phyloP scores from a whole-genome alignment of 2,797 vertebrate species.

The Pangasius mekongensis region DNA sequence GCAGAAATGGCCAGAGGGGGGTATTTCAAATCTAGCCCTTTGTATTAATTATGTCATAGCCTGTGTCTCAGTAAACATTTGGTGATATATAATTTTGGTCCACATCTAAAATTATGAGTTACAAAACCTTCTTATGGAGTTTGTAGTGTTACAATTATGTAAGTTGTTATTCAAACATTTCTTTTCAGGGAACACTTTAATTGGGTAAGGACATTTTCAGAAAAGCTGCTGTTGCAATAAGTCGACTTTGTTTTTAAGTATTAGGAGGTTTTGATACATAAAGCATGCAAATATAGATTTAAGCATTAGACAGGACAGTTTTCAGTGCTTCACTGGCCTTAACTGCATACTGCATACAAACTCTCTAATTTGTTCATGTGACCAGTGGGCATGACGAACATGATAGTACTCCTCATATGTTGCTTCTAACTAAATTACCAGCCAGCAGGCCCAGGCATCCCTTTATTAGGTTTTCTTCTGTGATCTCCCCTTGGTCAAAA shows the following conservation, averaged over 20 bases:
- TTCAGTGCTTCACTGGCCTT: background rate
- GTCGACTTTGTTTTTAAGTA: background rate
- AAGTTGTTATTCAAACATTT: background rate
- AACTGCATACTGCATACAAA: background rate
- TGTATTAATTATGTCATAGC: conserved; percentile 27
- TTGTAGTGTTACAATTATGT: background rate
- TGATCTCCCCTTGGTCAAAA: conserved; percentile 38
- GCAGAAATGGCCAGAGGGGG: background rate
- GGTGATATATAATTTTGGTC: background rate
- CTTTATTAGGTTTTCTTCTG: conserved; percentile 45
- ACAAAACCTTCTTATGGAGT: conserved; percentile 4
- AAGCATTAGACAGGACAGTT: background rate
- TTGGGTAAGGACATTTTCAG: background rate
- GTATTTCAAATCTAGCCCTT: conserved; percentile 34
- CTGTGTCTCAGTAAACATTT: conserved; percentile 31
- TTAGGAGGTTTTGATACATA: background rate
- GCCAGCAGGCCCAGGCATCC: conserved; percentile 33
- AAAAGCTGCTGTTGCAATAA: background rate
- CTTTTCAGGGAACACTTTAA: conserved; percentile 7
- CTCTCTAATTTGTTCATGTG: conserved; percentile 3
- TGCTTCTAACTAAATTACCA: conserved; percentile 39
- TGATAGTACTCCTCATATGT: conserved; percentile 39
- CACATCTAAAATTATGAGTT: background rate
- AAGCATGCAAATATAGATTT: background rate
- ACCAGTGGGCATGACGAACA: conserved; percentile 20